Evolutionary conservation across 2,113 vertebrate genomes (phyloP), one percentile per base, ranked within the genome.

Genomic region (Setophaga kirtlandii): DNA sequence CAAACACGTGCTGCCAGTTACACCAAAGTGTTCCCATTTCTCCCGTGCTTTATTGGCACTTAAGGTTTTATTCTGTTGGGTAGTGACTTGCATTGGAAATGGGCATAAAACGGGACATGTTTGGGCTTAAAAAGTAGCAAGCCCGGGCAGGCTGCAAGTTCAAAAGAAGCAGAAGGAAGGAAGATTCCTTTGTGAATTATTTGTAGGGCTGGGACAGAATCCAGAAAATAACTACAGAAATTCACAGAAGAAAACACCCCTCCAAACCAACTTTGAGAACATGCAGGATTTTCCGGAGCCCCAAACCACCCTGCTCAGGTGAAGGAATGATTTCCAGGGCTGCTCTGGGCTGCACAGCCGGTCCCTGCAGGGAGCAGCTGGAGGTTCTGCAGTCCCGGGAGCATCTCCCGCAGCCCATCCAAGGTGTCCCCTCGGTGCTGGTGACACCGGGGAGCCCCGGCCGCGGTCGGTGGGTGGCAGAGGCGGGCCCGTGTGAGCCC

Each of bases 301-400:
- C 5, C 49, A 10, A 1, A 62, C 16, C n/a, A 0, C 28, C 11
- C 0, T 0, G 16, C 22, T 28, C 4, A 0, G 4, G 49, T 3
- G 28, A 15, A 47, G 50, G 37, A 53, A 53, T 53, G 52, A 30
- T 33, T 47, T 17, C 77, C 60, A 0, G 18, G 2, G 37, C 80
- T 18, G 10, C 1, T 64, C 50, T 19, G 65, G n/a, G 28, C 52
- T 1, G 25, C 3, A 4, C 21, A 10, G n/a, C 21, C 1, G 1
- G 24, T 28, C 21, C 50, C 52, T 33, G 1, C 3, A 4, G 30
- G n/a, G 42, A 84, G 20, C 3, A 0, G 3, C 5, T 2, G 3
- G 8, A 28, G 52, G 59, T 19, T 6, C 37, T 3, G 30, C 47
- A 13, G 3, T 14, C 11, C 60, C 44, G 23, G 24, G 35, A 1